Evolutionary conservation across 2,113 vertebrate genomes (phyloP).

Genomic region (Salvator merianae): DNA sequence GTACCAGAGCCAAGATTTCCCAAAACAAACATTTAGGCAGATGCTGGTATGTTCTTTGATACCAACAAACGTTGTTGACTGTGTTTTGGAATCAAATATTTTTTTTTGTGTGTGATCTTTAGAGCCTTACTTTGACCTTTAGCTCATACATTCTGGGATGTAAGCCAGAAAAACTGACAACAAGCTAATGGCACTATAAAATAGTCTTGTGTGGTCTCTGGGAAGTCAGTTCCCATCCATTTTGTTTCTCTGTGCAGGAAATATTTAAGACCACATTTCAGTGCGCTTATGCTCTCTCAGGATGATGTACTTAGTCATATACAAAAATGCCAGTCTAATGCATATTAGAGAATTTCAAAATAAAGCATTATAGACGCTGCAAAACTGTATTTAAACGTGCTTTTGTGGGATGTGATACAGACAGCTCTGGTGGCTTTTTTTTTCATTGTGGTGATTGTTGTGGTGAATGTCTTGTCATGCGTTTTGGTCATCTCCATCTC

Average conservation of each 20-base stretch:
- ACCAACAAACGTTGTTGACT: rapidly evolving
- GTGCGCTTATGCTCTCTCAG: background rate
- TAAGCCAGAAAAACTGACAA: background rate
- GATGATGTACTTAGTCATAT: background rate
- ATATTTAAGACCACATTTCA: constrained; percentile 44
- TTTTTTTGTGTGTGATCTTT: background rate
- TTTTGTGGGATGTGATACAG: constrained; percentile 47
- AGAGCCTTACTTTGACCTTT: background rate
- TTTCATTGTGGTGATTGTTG: background rate
- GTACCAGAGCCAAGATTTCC: background rate
- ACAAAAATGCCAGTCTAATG: background rate
- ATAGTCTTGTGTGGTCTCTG: background rate
- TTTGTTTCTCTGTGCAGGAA: constrained; percentile 49
- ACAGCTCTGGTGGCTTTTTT: background rate
- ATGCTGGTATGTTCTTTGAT: background rate
- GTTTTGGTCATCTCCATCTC: background rate
- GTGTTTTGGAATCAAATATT: background rate
- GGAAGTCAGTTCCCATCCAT: constrained; percentile 10
- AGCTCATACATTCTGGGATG: rapidly evolving
- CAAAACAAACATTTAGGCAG: background rate
- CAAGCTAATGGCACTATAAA: constrained; percentile 27
- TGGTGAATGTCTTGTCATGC: background rate
- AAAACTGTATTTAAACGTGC: constrained; percentile 59
- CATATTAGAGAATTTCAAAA: constrained; percentile 51
- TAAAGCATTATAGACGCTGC: constrained; percentile 51